Conservation (phyloP, 2,888 invertebrate genomes). For the Lymantria monacha region DNA sequence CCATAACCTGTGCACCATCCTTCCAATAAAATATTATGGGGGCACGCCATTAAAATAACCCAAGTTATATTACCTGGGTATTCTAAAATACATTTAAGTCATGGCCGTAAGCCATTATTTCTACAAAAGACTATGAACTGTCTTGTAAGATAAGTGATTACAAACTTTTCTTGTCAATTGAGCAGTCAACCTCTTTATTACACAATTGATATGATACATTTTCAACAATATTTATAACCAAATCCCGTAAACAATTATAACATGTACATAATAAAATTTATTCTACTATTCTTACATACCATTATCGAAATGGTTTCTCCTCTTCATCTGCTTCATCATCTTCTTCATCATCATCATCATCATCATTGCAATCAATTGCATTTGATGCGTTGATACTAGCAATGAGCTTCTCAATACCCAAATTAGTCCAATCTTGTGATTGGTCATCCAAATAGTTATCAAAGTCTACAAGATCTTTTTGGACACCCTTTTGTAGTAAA, state of each 20-base stretch:
- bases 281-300: not conserved
- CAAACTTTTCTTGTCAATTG: no score
- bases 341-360: constrained; percentile 25
- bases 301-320: constrained; percentile 30
- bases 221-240: not conserved
- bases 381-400: constrained; percentile 58
- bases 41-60: no score
- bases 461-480: constrained; percentile 94
- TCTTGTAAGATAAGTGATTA: no score
- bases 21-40: no score
- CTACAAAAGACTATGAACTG: no score
- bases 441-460: constrained; percentile 98
- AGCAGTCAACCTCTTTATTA: not conserved
- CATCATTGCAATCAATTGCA: constrained; percentile 33
- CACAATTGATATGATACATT: not conserved
- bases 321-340: constrained; percentile 26
- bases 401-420: constrained; percentile 67
- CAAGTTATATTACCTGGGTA: no score
- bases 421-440: constrained; percentile 94
- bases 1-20: no score
- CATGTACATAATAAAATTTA: constrained; percentile 3
- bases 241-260: constrained; percentile 8
- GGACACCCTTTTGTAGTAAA: constrained; percentile 87
- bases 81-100: no score
- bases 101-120: no score